These are phyloP conservation scores for Paraplagusia blochii DNA, from an alignment of 2,113 vertebrate species.

Conservation along the genomic window DNA sequence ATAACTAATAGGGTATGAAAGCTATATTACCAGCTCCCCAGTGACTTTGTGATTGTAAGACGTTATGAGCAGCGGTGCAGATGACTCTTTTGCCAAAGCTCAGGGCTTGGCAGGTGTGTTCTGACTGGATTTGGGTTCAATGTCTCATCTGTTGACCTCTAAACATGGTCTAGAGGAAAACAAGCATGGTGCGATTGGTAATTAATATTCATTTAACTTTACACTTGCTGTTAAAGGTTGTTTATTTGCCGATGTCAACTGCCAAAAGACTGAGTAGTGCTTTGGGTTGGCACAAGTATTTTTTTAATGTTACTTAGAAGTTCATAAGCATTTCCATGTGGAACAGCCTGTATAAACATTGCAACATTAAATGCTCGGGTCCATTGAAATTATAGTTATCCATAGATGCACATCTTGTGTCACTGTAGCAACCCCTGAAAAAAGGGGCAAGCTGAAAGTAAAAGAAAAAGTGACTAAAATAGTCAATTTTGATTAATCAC, in stretches of 20 bases:
- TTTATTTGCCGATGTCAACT: neutral
- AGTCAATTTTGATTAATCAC: too few species aligned
- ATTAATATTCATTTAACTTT: neutral
- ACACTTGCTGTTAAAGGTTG: neutral
- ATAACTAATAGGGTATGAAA: constrained; percentile 20
- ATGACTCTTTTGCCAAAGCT: neutral
- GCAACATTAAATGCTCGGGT: neutral
- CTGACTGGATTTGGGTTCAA: neutral
- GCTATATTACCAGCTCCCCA: constrained; percentile 16
- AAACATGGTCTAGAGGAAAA: neutral
- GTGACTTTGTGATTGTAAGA: constrained; percentile 6
- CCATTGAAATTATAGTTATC: neutral
- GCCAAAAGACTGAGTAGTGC: neutral
- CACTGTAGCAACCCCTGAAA: too few species aligned
- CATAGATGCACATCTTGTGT: too few species aligned
- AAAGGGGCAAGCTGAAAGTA: too few species aligned
- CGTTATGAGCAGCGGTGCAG: constrained; percentile 6
- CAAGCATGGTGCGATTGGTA: neutral
- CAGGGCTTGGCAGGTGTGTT: neutral
- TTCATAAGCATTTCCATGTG: too few species aligned
- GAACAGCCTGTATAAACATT: too few species aligned
- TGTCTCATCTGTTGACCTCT: neutral
- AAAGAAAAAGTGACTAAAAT: too few species aligned
- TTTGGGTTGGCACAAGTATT: neutral
- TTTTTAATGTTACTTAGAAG: neutral